Conservation (phyloP, 2,797 vertebrate genomes). For the Dipus sagitta region DNA sequence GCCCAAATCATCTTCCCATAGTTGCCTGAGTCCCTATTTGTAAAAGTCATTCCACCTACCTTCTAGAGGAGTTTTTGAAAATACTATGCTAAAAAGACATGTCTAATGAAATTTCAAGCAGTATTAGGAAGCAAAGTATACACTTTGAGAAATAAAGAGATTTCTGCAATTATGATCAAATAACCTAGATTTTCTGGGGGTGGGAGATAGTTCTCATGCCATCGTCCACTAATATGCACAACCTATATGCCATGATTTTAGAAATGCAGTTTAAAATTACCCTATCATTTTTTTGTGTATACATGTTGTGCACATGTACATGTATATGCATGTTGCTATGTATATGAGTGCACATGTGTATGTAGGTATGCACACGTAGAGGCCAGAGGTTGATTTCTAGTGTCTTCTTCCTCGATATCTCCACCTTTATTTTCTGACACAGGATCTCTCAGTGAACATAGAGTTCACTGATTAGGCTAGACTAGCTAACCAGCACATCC, state of each 20-base stretch:
- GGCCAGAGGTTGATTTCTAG: too few species aligned
- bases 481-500: too few species aligned
- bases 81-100: not conserved
- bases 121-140: not conserved
- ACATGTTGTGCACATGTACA: too few species aligned
- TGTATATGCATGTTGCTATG: too few species aligned
- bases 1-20: not conserved
- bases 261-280: not conserved
- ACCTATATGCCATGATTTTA: not conserved
- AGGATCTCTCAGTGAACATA: too few species aligned
- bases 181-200: not conserved
- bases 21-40: conserved; percentile 38
- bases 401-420: too few species aligned
- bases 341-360: too few species aligned
- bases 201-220: not conserved
- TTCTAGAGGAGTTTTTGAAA: conserved; percentile 10
- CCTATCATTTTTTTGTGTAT: not conserved
- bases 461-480: too few species aligned
- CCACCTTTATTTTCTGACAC: too few species aligned
- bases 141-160: not conserved
- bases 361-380: too few species aligned
- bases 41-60: not conserved
- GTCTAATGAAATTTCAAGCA: conserved; percentile 26
- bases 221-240: not conserved
- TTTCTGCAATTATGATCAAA: not conserved